Percentiles rank a stretch among this genome's conserved stretches.
Conservation (phyloP, 1,140 invertebrate genomes). For the Cotesia vestalis region DNA sequence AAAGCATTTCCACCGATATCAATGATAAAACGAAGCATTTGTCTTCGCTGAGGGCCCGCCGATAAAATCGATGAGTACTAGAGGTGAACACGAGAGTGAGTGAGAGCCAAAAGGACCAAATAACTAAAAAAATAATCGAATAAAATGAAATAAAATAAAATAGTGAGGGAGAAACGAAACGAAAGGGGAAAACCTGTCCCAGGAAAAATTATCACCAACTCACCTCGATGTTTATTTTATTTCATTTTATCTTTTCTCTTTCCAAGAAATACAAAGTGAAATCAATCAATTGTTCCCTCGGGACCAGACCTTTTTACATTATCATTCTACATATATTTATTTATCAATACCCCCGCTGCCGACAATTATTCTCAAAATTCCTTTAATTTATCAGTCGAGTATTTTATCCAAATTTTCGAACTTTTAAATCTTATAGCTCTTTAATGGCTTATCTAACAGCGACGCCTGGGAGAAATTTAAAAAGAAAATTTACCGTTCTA, state of each 20-base stretch:
- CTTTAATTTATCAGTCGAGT: too few species aligned
- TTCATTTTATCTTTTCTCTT: constrained; percentile 11
- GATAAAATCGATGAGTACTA: constrained; percentile 34
- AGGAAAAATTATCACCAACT: constrained; percentile 30
- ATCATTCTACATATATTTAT: too few species aligned
- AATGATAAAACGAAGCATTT: constrained; percentile 44
- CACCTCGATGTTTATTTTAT: constrained; percentile 31
- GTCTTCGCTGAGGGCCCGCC: constrained; percentile 35
- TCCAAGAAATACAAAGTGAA: not conserved
- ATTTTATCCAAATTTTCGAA: too few species aligned
- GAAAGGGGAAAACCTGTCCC: constrained; percentile 15
- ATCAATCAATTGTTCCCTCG: constrained; percentile 4
- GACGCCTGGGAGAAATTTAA: too few species aligned
- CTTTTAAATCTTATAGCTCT: too few species aligned
- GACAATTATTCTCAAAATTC: too few species aligned
- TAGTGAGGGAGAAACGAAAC: not conserved
- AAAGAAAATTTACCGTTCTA: too few species aligned
- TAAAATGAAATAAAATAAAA: too few species aligned
- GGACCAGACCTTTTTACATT: too few species aligned
- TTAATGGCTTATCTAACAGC: too few species aligned
- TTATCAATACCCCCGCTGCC: too few species aligned
- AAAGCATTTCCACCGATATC: constrained; percentile 45
- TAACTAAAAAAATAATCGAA: too few species aligned
- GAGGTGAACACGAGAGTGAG: constrained; percentile 14
- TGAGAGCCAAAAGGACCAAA: constrained; percentile 2